Evolutionary conservation across 1,140 invertebrate species (phyloP).

Genomic region (Drosophila mayri): DNA sequence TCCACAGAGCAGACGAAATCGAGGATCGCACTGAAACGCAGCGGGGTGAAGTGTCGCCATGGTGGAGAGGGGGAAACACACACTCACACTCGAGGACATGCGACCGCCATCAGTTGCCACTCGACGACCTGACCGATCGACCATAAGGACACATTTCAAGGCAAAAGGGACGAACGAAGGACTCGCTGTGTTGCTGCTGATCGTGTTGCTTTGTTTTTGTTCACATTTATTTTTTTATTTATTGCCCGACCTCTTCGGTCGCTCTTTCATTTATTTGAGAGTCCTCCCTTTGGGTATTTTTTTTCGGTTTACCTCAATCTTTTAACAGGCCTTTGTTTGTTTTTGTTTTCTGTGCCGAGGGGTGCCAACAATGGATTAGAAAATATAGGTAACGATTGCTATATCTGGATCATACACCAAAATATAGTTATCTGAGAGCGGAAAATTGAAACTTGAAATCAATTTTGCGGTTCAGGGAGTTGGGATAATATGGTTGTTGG

Average conservation of each 20-base stretch:
- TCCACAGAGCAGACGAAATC: conserved; percentile 18
- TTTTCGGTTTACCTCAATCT: conserved; percentile 64
- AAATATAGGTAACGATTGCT: conserved; percentile 3
- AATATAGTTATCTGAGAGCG: conserved; percentile 30
- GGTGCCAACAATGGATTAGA: conserved; percentile 31
- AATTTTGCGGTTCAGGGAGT: conserved; percentile 30
- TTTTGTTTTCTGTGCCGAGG: conserved; percentile 22
- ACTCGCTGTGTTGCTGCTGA: conserved; percentile 36
- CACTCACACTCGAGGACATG: conserved; percentile 46
- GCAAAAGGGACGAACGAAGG: conserved; percentile 40
- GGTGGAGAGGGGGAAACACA: neutral
- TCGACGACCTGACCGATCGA: conserved; percentile 33
- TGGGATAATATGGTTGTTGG: neutral
- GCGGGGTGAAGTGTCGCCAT: conserved; percentile 64
- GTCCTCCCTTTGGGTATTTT: conserved; percentile 8
- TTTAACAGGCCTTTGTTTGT: conserved; percentile 67
- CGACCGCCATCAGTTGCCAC: conserved; percentile 69
- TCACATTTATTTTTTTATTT: conserved; percentile 75
- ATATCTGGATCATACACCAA: conserved; percentile 4
- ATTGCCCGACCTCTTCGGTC: conserved; percentile 42
- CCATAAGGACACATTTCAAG: conserved; percentile 18
- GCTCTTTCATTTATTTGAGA: conserved; percentile 41
- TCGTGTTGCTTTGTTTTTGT: conserved; percentile 67
- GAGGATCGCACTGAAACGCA: conserved; percentile 29
- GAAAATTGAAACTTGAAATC: conserved; percentile 27